Conservation (phyloP, 2,113 vertebrate genomes). For the Sminthopsis crassicaudata region DNA sequence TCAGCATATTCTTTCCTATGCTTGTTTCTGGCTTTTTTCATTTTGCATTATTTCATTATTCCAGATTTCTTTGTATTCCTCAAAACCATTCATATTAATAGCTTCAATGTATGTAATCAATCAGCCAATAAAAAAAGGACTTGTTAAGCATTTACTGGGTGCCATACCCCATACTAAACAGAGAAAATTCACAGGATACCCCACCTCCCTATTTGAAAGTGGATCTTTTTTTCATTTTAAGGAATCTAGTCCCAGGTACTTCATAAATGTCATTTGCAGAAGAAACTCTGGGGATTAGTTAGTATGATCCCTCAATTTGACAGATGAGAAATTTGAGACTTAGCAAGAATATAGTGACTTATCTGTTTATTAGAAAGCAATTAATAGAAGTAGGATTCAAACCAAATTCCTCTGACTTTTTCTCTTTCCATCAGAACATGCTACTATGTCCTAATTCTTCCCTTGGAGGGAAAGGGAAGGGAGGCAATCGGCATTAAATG, state of each 20-base stretch:
- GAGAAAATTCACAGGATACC: not conserved
- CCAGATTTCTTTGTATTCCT: not conserved
- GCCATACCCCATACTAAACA: not conserved
- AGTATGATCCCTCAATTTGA: not conserved
- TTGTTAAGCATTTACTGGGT: not conserved
- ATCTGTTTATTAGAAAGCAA: not conserved
- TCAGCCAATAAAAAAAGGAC: not conserved
- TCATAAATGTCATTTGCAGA: not conserved
- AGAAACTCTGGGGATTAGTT: not conserved
- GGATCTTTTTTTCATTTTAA: not conserved
- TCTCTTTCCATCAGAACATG: not conserved
- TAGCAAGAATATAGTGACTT: not conserved
- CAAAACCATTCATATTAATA: not conserved
- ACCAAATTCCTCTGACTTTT: not conserved
- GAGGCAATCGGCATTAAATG: not conserved
- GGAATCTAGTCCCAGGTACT: not conserved
- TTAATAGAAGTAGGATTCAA: not conserved
- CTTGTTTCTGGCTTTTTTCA: not conserved
- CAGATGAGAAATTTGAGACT: not conserved
- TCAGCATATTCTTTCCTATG: not conserved
- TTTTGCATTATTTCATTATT: not conserved
- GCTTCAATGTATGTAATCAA: not conserved
- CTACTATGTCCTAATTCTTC: not conserved
- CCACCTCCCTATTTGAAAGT: not conserved
- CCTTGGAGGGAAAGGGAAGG: too few species aligned